phyloP scores from a whole-genome alignment of 2,888 invertebrate species.

The Subacronicta megacephala region DNA sequence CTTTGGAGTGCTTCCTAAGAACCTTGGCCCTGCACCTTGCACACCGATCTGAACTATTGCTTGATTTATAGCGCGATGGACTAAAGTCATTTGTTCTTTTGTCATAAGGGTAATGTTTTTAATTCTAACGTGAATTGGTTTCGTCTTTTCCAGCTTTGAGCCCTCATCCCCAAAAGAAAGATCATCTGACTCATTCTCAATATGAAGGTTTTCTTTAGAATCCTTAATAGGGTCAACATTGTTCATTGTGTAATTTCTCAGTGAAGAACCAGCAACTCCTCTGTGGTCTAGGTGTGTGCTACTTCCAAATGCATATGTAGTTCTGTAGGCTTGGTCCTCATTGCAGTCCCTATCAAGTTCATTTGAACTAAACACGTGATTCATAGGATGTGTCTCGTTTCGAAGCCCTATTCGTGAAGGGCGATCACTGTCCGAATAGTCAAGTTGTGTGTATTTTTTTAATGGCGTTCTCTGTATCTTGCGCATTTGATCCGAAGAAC shows the following conservation, averaged over 20 bases:
- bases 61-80: conserved; percentile 24
- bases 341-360: conserved; percentile 6
- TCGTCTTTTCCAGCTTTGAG: background rate
- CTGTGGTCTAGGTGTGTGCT: background rate
- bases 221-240: background rate
- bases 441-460: background rate
- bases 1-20: conserved; percentile 14
- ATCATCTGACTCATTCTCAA: background rate
- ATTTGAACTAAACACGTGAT: background rate
- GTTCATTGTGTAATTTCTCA: background rate
- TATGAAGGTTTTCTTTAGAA: background rate
- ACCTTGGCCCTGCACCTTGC: conserved; percentile 36
- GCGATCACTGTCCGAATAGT: conserved; percentile 17
- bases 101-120: conserved; percentile 22
- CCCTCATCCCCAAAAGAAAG: background rate
- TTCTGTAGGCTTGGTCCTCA: background rate
- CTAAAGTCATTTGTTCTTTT: conserved; percentile 16
- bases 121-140: conserved; percentile 18
- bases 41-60: conserved; percentile 22
- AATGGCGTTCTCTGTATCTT: conserved; percentile 14
- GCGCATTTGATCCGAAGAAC: background rate
- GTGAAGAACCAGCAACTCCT: background rate
- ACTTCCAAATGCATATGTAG: background rate
- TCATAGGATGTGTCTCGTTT: conserved; percentile 3
- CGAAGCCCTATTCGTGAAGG: conserved; percentile 16